phyloP scores from a whole-genome alignment of 2,113 vertebrate genomes.

The Ophiodon elongatus region DNA sequence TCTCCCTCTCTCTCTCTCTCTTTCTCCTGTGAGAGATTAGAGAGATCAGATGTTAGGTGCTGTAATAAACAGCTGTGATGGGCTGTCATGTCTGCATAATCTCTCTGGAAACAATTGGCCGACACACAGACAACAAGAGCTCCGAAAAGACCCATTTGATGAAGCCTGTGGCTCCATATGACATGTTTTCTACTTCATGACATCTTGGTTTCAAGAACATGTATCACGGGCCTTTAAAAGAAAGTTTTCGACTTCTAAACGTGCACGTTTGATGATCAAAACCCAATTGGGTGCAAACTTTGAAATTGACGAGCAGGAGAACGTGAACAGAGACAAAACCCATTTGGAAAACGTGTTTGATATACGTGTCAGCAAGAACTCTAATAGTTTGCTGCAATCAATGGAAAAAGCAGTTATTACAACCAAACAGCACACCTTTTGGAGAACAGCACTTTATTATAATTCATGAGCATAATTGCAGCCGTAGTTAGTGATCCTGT shows the following conservation, averaged over 20 bases:
- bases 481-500: slow-evolving; percentile 1
- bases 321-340: slow-evolving; percentile 1
- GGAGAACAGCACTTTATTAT: slow-evolving; percentile 27
- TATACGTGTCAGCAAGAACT: slow-evolving; percentile 24
- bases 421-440: slow-evolving; percentile 44
- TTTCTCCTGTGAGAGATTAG: slow-evolving; percentile 59
- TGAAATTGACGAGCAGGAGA: slow-evolving; percentile 22
- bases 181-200: slow-evolving; percentile 10
- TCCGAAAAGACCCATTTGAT: slow-evolving; percentile 15
- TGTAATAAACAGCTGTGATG: slow-evolving; percentile 72
- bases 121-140: slow-evolving; percentile 21
- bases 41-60: slow-evolving; percentile 65
- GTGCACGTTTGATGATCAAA: neutral
- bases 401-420: slow-evolving; percentile 37
- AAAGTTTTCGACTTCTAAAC: neutral
- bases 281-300: slow-evolving; percentile 9
- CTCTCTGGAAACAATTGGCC: slow-evolving; percentile 57
- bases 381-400: slow-evolving; percentile 37
- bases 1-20: neutral
- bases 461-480: slow-evolving; percentile 16
- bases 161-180: neutral
- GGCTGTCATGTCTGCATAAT: slow-evolving; percentile 63
- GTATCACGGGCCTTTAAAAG: neutral
- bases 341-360: slow-evolving; percentile 30
- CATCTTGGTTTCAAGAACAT: neutral